Evolutionary conservation across 2,888 invertebrate genomes (phyloP).

Genomic region (Eristalis pertinax): DNA sequence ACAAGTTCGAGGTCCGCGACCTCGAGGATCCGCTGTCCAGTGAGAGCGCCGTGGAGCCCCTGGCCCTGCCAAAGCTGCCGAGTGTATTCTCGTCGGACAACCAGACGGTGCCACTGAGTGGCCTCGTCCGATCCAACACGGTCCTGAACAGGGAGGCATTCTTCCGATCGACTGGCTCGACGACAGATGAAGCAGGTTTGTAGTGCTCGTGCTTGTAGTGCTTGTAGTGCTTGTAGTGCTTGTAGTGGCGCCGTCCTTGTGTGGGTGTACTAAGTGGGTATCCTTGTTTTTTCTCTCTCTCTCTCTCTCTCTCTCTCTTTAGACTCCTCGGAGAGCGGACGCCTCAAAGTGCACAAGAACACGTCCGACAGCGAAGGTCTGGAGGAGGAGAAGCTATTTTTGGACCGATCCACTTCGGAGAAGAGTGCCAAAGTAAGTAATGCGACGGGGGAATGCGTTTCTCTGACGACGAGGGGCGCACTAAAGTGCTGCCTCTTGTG

Average conservation of each 20-base stretch:
- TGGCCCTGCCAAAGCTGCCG: slow-evolving; percentile 80
- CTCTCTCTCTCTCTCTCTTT: neutral
- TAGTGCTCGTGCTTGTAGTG: no score
- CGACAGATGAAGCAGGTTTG: slow-evolving; percentile 59
- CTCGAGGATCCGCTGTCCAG: slow-evolving; percentile 82
- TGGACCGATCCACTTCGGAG: slow-evolving; percentile 84
- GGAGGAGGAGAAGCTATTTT: slow-evolving; percentile 86
- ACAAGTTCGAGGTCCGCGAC: slow-evolving; percentile 89
- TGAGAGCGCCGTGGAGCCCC: slow-evolving; percentile 79
- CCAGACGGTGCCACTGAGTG: slow-evolving; percentile 78
- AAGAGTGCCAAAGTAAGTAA: slow-evolving; percentile 79
- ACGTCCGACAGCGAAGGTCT: slow-evolving; percentile 81
- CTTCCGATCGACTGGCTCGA: slow-evolving; percentile 65
- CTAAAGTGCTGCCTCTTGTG: neutral
- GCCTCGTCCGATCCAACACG: slow-evolving; percentile 80
- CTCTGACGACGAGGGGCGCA: neutral
- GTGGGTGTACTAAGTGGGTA: neutral
- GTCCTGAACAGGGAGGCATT: slow-evolving; percentile 78
- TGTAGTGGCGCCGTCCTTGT: neutral
- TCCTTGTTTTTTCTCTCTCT: neutral
- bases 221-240: slow-evolving; percentile 42
- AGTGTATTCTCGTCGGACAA: slow-evolving; percentile 76
- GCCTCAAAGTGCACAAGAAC: slow-evolving; percentile 63
- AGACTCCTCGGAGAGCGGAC: slow-evolving; percentile 47
- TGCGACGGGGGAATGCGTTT: neutral